These are phyloP conservation scores for Drosophila monieri DNA, from an alignment of 2,888 invertebrate species.

Conservation along the genomic window DNA sequence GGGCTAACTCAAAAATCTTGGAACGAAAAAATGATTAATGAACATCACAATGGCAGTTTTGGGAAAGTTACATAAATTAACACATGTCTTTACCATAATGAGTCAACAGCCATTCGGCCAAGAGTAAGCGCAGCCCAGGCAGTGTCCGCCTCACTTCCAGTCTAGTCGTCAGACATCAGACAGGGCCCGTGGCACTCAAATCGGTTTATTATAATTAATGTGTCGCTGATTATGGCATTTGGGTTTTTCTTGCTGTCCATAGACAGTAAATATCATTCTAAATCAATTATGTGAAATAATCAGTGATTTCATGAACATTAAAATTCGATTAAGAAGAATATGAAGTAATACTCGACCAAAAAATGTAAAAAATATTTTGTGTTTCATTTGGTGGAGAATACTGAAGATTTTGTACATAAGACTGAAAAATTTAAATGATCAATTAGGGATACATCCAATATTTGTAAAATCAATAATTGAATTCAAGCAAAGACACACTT, in stretches of 20 bases:
- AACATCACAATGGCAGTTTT: conserved; percentile 61
- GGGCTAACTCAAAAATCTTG: conserved; percentile 37
- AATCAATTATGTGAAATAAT: conserved; percentile 32
- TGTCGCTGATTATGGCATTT: conserved; percentile 42
- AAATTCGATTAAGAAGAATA: conserved; percentile 26
- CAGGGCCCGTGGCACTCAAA: conserved; percentile 29
- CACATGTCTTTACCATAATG: conserved; percentile 76
- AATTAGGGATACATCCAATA: not conserved
- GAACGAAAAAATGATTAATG: conserved; percentile 72
- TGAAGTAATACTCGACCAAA: not conserved
- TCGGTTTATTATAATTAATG: conserved; percentile 45
- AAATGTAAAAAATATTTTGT: not conserved
- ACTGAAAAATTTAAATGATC: not conserved
- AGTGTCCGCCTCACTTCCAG: conserved; percentile 5
- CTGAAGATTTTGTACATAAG: not conserved
- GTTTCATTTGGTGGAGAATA: not conserved
- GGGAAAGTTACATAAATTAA: conserved; percentile 80
- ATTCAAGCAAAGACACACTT: not conserved
- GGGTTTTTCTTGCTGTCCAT: conserved; percentile 7
- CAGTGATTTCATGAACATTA: conserved; percentile 21
- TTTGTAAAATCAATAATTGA: not conserved
- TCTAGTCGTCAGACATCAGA: conserved; percentile 26
- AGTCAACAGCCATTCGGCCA: conserved; percentile 42
- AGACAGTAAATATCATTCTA: conserved; percentile 35
- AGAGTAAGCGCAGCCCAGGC: conserved; percentile 10